Evolutionary conservation across 1,140 invertebrate species (phyloP), one percentile per base, ranked within the genome.

Genomic region (Carposina sasakii): DNA sequence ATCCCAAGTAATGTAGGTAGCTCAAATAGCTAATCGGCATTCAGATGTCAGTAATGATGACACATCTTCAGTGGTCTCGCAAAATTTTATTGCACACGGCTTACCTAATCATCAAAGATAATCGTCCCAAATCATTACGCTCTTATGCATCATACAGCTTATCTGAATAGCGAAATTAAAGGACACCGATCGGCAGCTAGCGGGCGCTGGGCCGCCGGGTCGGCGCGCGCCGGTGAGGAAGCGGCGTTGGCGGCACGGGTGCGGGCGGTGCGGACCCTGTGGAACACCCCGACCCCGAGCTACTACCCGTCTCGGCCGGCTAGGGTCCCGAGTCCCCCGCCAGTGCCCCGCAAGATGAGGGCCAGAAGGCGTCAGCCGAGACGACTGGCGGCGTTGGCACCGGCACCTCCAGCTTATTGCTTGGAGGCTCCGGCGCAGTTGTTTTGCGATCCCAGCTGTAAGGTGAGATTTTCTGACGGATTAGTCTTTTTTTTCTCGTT

Each of bases 171-270:
- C 50, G 52, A 37, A 76, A 67, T 67, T 76, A 82, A 79, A 63
- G 65, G 60, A 55, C 70, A 76, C 75, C 64, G 37, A 75, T 83
- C 68, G 76, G 71, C 79, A 83, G 79, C 68, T 83, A 83, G 79
- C 76, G 79, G 68, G 76, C 79, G 72, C 74, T 78, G 72, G 71
- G 69, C 61, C 65, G 62, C 71, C 64, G 59, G 41, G 52, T 67
- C 57, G 46, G 65, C 64, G 62, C 54, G 63, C 37, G 59, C 63
- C 48, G 61, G 55, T 26, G 78, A 74, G 51, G 76, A 81, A 58
- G 71, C 74, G 30, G 61, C 53, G 5, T 47, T 83, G 16, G 73
- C 71, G 30, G 76, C 74, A n/a, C 61, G 63, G 9, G 63, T 83
- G 31, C 67, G 61, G 17, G 68, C 69, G 36, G 73, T 77, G 4